Percentiles rank a stretch among this genome's conserved stretches.
Evolutionary conservation across 2,888 invertebrate genomes (phyloP).

Genomic region (Clanis bilineata): DNA sequence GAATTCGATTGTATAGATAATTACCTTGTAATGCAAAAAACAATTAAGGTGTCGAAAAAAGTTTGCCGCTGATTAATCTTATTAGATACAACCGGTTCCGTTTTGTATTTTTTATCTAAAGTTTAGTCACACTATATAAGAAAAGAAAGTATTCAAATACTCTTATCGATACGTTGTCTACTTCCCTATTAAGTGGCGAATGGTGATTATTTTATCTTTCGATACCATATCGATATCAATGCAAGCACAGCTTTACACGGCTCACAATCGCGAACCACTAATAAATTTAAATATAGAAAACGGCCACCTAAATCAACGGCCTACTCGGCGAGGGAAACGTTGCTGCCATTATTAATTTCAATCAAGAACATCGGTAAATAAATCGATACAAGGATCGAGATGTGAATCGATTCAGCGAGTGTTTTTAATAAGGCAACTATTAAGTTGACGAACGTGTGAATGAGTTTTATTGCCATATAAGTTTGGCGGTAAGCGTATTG

Average conservation of each 20-base stretch:
- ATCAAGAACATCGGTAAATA: constrained; percentile 54
- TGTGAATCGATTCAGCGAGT: constrained; percentile 59
- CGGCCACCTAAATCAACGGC: constrained; percentile 46
- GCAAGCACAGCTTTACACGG: constrained; percentile 11
- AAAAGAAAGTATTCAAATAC: background rate
- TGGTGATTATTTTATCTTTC: constrained; percentile 6
- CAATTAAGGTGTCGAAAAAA: background rate
- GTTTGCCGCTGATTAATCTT: background rate
- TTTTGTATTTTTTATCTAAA: background rate
- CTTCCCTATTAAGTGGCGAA: background rate
- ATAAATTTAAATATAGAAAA: constrained; percentile 59
- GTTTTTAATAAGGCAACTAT: constrained; percentile 79
- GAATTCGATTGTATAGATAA: background rate
- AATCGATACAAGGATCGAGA: constrained; percentile 46
- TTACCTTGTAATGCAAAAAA: background rate
- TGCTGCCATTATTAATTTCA: constrained; percentile 63
- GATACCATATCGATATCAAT: constrained; percentile 1
- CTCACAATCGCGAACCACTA: constrained; percentile 6
- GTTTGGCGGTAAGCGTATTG: constrained; percentile 58
- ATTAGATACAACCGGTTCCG: background rate
- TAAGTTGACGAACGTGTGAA: constrained; percentile 80
- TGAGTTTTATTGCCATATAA: constrained; percentile 77
- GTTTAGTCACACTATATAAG: background rate
- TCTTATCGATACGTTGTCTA: background rate
- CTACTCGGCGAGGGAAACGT: constrained; percentile 52